phyloP scores from a whole-genome alignment of 2,113 vertebrate species.

The human (Homo sapiens) region GRCh38 chr5:146382501-146383000 shows the following conservation, averaged over 20 bases:
- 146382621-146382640: background rate
- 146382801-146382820: background rate
- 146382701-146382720: background rate
- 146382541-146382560: background rate
- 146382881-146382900: too few relatives aligned
- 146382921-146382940: too few relatives aligned
- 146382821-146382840: accelerated
- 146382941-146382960: too few relatives aligned
- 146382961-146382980: too few relatives aligned
- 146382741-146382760: background rate
- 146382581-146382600: conserved; percentile 2
- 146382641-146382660: background rate
- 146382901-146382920: too few relatives aligned
- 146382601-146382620: background rate
- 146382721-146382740: background rate
- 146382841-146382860: too few relatives aligned
- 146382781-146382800: background rate
- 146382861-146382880: too few relatives aligned
- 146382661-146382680: background rate
- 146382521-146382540: background rate
- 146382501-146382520: background rate
- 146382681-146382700: background rate
- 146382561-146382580: background rate
- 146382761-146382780: background rate
- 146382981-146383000: too few relatives aligned